phyloP scores from a whole-genome alignment of 2,113 vertebrate genomes.

The Stegostoma tigrinum region DNA sequence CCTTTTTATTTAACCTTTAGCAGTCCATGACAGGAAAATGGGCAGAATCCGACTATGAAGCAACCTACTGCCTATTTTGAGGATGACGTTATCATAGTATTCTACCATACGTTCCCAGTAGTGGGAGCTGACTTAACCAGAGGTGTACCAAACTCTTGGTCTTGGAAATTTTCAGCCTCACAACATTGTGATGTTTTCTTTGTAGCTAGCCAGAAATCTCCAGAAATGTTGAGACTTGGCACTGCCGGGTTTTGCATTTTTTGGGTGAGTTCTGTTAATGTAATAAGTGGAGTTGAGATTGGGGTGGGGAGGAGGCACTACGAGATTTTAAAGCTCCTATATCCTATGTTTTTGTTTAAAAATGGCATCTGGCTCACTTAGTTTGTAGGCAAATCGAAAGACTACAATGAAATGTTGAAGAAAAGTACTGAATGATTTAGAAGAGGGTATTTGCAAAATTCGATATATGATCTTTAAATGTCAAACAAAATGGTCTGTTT shows the following conservation, averaged over 20 bases:
- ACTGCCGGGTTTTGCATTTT: not conserved
- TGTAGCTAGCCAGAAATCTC: not conserved
- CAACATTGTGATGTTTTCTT: not conserved
- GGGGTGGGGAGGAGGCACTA: too few relatives aligned
- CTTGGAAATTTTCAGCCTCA: not conserved
- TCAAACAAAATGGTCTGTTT: not conserved
- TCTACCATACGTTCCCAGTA: not conserved
- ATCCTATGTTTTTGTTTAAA: not conserved
- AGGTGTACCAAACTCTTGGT: not conserved
- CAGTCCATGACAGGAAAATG: not conserved
- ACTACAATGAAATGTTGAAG: not conserved
- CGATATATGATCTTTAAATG: not conserved
- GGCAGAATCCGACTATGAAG: not conserved
- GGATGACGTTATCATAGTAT: not conserved
- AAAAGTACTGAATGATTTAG: not conserved
- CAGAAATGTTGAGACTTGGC: not conserved
- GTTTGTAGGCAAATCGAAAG: not conserved
- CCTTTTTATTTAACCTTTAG: not conserved
- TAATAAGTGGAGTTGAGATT: not conserved
- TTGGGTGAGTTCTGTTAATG: not conserved
- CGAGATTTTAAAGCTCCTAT: not conserved
- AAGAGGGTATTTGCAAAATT: not conserved
- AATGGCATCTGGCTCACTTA: not conserved
- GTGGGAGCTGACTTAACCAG: not conserved
- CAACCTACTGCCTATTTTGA: not conserved